Percentiles rank a stretch among this genome's conserved stretches.
Conservation (phyloP, 2,797 vertebrate species). For the Philypnodon macrostomus region DNA sequence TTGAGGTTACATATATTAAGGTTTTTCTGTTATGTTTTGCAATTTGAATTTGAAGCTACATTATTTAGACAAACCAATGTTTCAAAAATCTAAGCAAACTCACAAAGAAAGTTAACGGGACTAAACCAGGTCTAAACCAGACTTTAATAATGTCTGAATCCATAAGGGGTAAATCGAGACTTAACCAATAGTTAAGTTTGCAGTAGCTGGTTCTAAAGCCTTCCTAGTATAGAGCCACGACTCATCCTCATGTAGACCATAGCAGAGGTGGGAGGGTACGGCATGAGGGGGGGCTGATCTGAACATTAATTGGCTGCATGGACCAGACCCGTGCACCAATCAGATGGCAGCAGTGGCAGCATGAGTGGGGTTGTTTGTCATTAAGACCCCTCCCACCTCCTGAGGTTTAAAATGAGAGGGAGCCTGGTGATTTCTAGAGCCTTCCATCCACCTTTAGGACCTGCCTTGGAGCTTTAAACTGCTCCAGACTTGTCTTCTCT, state of each 20-base stretch:
- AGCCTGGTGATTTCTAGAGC: conserved; percentile 27
- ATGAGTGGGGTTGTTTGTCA: conserved; percentile 10
- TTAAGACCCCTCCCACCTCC: conserved; percentile 36
- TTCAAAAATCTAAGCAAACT: too few relatives aligned
- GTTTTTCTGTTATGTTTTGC: too few relatives aligned
- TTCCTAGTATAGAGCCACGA: not conserved
- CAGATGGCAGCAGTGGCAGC: conserved; percentile 13
- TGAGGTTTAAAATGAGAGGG: conserved; percentile 45
- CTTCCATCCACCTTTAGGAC: conserved; percentile 25
- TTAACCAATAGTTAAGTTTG: too few relatives aligned
- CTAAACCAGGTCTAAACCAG: too few relatives aligned
- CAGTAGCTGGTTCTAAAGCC: too few relatives aligned
- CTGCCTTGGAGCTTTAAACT: not conserved
- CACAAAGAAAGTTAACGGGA: too few relatives aligned
- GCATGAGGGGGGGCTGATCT: conserved; percentile 1
- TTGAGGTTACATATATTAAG: too few relatives aligned
- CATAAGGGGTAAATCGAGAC: too few relatives aligned
- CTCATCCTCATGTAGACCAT: conserved; percentile 21
- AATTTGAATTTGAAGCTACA: too few relatives aligned
- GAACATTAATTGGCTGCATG: conserved; percentile 39
- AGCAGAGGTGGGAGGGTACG: not conserved
- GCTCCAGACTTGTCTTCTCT: not conserved
- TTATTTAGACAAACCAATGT: too few relatives aligned
- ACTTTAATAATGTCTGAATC: too few relatives aligned
- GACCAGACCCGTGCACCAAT: conserved; percentile 35